Evolutionary conservation across 2,888 invertebrate genomes (phyloP).

Genomic region (Harpagoxenus sublaevis): DNA sequence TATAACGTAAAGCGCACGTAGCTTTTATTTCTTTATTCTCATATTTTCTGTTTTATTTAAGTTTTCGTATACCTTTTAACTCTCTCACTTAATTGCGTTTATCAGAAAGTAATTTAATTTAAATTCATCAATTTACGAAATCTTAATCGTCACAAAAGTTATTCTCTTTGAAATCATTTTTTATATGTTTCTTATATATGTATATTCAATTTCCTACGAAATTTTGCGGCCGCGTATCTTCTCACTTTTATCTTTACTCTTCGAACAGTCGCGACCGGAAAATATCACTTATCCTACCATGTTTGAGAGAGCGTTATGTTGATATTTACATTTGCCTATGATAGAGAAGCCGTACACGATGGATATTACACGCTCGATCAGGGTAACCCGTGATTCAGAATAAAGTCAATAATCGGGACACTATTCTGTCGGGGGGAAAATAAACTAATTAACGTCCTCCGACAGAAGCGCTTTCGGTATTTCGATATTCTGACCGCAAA

Average conservation of each 20-base stretch:
- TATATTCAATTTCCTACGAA: too few species aligned
- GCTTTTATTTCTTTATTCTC: not conserved
- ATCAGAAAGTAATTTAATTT: not conserved
- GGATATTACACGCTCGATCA: constrained; percentile 50
- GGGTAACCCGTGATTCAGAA: constrained; percentile 46
- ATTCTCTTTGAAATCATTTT: not conserved
- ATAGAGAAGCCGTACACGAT: constrained; percentile 20
- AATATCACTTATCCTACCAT: not conserved
- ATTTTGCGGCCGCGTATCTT: not conserved
- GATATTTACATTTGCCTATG: constrained; percentile 46
- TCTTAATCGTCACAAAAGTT: too few species aligned
- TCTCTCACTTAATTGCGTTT: not conserved
- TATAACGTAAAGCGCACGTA: not conserved
- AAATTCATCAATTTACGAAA: not conserved
- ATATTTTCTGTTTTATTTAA: not conserved
- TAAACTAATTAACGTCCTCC: constrained; percentile 64
- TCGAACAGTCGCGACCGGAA: not conserved
- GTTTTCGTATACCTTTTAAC: not conserved
- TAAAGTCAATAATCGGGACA: constrained; percentile 55
- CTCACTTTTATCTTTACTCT: not conserved
- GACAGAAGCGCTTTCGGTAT: constrained; percentile 8
- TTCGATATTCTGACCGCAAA: constrained; percentile 34
- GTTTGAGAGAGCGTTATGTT: constrained; percentile 42
- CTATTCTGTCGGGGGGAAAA: constrained; percentile 47
- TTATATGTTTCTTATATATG: too few species aligned